A percentile compares a stretch with the other conserved stretches of the same genome.
Conservation (phyloP, 1,140 invertebrate species). For the Cataglyphis hispanica region DNA sequence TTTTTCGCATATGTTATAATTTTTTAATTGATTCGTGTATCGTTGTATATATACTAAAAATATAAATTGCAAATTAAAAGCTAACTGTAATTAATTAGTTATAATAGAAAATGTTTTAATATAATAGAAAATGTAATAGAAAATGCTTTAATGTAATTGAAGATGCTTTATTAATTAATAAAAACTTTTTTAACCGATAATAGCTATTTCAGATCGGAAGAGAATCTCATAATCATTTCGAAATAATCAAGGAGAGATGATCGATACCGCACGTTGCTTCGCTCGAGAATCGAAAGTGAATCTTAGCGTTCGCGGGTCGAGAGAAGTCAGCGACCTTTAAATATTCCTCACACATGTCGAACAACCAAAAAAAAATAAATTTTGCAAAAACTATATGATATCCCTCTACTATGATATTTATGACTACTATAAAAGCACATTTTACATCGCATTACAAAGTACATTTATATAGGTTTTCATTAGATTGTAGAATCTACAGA, state of each 20-base stretch:
- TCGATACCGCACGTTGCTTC: not conserved
- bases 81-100: not conserved
- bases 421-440: conserved; percentile 2
- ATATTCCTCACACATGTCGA: conserved; percentile 18
- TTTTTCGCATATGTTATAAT: not conserved
- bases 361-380: conserved; percentile 10
- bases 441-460: conserved; percentile 4
- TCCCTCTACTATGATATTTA: not conserved
- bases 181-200: not conserved
- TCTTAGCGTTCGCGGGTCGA: conserved; percentile 28
- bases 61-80: not conserved
- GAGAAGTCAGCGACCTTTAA: conserved; percentile 57
- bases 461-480: not conserved
- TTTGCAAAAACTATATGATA: not conserved
- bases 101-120: not conserved
- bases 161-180: not conserved
- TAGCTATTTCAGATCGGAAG: not conserved
- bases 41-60: not conserved
- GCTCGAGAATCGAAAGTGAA: conserved; percentile 66
- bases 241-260: conserved; percentile 8
- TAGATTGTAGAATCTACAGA: not conserved
- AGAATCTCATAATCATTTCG: not conserved
- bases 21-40: not conserved
- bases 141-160: too few species aligned
- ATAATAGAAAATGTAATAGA: too few species aligned